Evolutionary conservation across 2,888 invertebrate genomes (phyloP).

Genomic region (Diogma glabrata): DNA sequence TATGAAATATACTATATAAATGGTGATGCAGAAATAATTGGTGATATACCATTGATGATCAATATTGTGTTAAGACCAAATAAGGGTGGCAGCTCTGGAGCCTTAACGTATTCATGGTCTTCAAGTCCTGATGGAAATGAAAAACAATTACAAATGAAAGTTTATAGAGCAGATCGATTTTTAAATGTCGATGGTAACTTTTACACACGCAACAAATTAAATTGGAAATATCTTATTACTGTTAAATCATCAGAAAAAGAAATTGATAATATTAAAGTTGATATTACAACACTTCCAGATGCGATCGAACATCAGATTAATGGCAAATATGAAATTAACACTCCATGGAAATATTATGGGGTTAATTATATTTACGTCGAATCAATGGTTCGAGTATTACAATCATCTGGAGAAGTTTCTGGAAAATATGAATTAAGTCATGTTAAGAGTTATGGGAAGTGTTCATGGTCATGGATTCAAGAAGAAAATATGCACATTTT

Average conservation of each 20-base stretch:
- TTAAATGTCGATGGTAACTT: constrained; percentile 35
- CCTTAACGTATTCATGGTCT: constrained; percentile 29
- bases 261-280: constrained; percentile 28
- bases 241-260: constrained; percentile 31
- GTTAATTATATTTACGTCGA: constrained; percentile 23
- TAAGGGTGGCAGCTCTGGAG: constrained; percentile 33
- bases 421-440: constrained; percentile 36
- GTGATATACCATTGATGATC: constrained; percentile 29
- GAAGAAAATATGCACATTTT: constrained; percentile 41
- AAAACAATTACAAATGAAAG: constrained; percentile 29
- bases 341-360: constrained; percentile 33
- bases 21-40: constrained; percentile 34
- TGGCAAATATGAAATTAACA: constrained; percentile 28
- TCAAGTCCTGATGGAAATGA: constrained; percentile 24
- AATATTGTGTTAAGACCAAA: constrained; percentile 36
- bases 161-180: constrained; percentile 36
- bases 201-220: constrained; percentile 29
- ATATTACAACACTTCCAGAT: constrained; percentile 26
- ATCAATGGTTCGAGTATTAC: neutral
- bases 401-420: constrained; percentile 25
- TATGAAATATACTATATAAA: constrained; percentile 34
- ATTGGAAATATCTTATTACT: constrained; percentile 36
- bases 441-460: constrained; percentile 35
- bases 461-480: constrained; percentile 42
- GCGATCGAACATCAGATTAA: constrained; percentile 12